Conservation (phyloP, 2,113 vertebrate species). For the Castor canadensis region DNA sequence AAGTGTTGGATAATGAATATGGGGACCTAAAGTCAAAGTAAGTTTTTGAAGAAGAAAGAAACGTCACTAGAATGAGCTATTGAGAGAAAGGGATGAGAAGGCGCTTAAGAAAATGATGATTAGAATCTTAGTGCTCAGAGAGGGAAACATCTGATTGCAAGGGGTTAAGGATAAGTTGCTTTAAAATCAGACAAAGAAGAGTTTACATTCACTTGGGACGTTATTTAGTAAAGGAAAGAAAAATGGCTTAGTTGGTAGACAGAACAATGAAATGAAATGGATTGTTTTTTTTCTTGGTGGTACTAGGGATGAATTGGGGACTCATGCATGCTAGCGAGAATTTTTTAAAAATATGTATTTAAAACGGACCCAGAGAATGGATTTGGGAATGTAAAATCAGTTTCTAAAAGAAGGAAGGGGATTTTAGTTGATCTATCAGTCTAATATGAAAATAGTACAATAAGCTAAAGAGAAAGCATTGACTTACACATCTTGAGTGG, state of each 20-base stretch:
- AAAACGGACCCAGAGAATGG: too few relatives aligned
- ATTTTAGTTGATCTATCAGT: not conserved
- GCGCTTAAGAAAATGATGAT: not conserved
- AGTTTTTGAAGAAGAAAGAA: not conserved
- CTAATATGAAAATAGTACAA: not conserved
- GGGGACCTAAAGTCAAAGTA: not conserved
- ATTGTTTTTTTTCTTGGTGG: not conserved
- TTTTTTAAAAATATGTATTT: too few relatives aligned
- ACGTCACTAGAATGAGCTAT: not conserved
- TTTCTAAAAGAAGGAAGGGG: not conserved
- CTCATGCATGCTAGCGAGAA: not conserved
- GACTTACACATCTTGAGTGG: not conserved
- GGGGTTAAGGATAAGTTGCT: not conserved
- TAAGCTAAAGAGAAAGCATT: not conserved
- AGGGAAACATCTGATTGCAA: not conserved
- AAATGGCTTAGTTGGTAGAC: not conserved
- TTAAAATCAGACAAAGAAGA: not conserved
- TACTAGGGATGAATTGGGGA: not conserved
- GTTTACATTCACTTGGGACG: not conserved
- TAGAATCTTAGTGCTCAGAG: not conserved
- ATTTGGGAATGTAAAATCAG: not conserved
- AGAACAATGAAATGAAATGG: not conserved
- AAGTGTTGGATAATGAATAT: too few relatives aligned
- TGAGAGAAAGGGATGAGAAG: not conserved
- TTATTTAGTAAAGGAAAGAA: not conserved